Evolutionary conservation across 2,113 vertebrate species (phyloP).

Genomic region (Bombycilla garrulus): DNA sequence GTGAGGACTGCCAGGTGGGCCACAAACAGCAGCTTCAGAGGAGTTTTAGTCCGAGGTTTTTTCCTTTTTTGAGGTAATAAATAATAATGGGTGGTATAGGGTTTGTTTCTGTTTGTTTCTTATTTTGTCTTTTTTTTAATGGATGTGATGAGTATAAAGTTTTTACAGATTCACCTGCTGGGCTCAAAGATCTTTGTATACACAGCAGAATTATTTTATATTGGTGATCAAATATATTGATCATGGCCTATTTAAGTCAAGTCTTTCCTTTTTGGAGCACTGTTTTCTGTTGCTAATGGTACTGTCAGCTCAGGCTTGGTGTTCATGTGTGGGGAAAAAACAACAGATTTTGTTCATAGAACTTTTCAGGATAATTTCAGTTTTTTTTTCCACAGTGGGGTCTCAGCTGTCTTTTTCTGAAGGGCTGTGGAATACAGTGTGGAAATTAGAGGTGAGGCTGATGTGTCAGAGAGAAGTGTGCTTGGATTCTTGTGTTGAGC

Average conservation of each 20-base stretch:
- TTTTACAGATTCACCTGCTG: not conserved
- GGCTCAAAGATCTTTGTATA: not conserved
- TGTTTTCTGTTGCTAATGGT: not conserved
- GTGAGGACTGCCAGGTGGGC: not conserved
- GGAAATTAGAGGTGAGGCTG: not conserved
- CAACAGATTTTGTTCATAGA: not conserved
- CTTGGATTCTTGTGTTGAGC: not conserved
- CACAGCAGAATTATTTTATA: not conserved
- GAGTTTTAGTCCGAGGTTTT: not conserved
- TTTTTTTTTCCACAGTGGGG: not conserved
- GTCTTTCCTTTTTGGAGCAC: not conserved
- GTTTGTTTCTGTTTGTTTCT: not conserved
- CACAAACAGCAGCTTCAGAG: not conserved
- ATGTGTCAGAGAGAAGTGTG: accelerated
- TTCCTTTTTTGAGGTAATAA: not conserved
- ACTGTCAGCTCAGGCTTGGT: not conserved
- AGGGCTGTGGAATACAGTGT: not conserved
- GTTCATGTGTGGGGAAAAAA: not conserved
- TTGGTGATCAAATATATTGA: not conserved
- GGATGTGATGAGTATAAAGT: not conserved
- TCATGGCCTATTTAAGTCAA: not conserved
- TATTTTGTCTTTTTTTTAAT: not conserved
- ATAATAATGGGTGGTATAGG: not conserved
- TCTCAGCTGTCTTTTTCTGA: not conserved
- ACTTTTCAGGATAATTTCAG: not conserved